Percentiles rank a stretch among this genome's conserved stretches.
phyloP scores from a whole-genome alignment of 2,888 invertebrate genomes.

The Synanthedon myopaeformis region DNA sequence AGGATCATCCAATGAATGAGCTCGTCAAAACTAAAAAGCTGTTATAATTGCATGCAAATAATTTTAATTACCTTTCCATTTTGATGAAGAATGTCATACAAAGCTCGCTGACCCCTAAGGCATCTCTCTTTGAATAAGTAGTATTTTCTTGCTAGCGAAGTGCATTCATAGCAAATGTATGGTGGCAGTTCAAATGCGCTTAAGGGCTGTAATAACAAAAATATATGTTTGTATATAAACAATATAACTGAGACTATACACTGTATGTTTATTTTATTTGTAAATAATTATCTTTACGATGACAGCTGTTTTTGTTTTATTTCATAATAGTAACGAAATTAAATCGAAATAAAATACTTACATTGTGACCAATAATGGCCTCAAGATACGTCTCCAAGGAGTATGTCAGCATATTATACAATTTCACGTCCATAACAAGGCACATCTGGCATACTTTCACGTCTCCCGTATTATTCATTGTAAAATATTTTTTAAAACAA shows the following conservation, averaged over 20 bases:
- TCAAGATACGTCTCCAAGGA: conserved; percentile 40
- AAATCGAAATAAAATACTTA: conserved; percentile 20
- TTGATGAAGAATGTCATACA: conserved; percentile 30
- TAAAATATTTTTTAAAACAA: conserved; percentile 6
- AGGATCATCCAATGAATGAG: too few species aligned
- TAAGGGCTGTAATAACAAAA: conserved; percentile 18
- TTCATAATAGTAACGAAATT: not conserved
- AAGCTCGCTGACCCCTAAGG: conserved; percentile 27
- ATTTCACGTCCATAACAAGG: conserved; percentile 36
- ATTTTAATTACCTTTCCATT: conserved; percentile 29
- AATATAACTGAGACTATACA: too few species aligned
- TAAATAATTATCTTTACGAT: too few species aligned
- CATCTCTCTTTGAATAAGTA: conserved; percentile 42
- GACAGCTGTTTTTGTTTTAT: not conserved
- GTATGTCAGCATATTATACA: conserved; percentile 31
- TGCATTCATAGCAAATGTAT: conserved; percentile 45
- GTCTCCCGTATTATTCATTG: conserved; percentile 27
- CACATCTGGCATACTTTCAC: conserved; percentile 51
- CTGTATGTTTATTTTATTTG: too few species aligned
- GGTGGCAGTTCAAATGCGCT: conserved; percentile 24
- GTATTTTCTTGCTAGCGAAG: conserved; percentile 34
- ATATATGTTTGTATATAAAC: conserved; percentile 1
- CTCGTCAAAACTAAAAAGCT: too few species aligned
- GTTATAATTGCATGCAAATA: not conserved
- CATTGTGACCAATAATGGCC: conserved; percentile 34